Base-by-base conservation (phyloP, 2,113 vertebrate genomes). In the Aspidoscelis tigris region DNA sequence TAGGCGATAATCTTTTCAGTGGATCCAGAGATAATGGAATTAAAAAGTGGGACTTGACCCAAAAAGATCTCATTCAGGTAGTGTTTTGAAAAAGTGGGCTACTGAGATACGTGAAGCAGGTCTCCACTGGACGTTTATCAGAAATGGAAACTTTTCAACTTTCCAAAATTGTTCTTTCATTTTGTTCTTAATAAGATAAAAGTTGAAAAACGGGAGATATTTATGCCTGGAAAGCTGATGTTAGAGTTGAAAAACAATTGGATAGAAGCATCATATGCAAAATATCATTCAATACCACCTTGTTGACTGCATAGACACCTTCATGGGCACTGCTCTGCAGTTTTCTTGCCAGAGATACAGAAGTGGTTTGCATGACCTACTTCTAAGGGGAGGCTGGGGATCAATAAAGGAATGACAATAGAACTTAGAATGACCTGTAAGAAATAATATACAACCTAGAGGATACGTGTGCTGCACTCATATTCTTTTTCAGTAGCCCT, bases 21-120 rank as follows among this genome's bases (percentile, higher is more conserved):
- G 97, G 97, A 87, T 98, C 98, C 72, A 97, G 98, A 93, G 99
- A 99, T 86, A 97, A 95, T 69, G 96, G 96, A 91, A 97, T 99
- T 93, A 98, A 98, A 92, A 99, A 97, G 91, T 99, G 99, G 99
- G 98, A 99, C 89, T 93, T 99, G 76, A 89, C 95, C 82, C 95
- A 96, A 84, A 98, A 98, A 94, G 96, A 95, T 44, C 96, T 99
- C 80, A 93, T 98, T 86, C 97, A 98, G 97, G 98, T 99, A 96
- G 88, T 73, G 11, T 58, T 82, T 61, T 18, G 12, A 68, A 89
- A 82, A 84, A 0, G 16, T 1, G 58, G 58, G 2, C 65, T 70
- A 61, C 1, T 61, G 21, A 78, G 26, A 6, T 39, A 9, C 21
- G 22, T 14, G 14, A 76, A 69, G 12, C 70, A 5, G 53, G 26